A percentile compares a stretch with the other conserved stretches of the same genome.
phyloP scores from a whole-genome alignment of 2,797 vertebrate species.

The Chiroxiphia lanceolata region DNA sequence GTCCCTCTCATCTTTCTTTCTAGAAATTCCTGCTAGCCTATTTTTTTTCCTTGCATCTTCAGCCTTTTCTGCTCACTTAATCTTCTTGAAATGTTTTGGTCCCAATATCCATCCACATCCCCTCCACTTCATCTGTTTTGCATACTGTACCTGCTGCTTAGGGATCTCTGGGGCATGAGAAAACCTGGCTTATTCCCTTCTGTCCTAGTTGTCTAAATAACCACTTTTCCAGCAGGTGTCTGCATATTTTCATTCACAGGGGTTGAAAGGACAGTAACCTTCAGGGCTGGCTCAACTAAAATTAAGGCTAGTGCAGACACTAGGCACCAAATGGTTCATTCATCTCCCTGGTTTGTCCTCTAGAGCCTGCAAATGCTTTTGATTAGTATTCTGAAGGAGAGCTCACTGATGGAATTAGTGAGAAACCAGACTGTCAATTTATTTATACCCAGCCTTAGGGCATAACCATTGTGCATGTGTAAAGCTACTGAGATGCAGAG shows the following conservation, averaged over 20 bases:
- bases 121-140: background rate
- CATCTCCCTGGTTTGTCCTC: background rate
- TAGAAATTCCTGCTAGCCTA: background rate
- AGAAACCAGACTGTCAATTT: constrained; percentile 66
- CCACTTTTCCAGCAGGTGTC: background rate
- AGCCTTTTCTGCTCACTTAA: background rate
- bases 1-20: constrained; percentile 16
- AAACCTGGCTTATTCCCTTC: background rate
- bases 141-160: background rate
- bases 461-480: constrained; percentile 35
- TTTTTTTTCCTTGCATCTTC: background rate
- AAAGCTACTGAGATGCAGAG: constrained; percentile 51
- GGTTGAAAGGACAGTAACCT: constrained; percentile 1
- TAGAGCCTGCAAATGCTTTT: background rate
- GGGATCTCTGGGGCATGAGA: background rate
- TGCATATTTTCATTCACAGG: background rate
- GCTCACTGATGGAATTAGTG: constrained; percentile 56
- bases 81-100: background rate
- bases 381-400: constrained; percentile 61
- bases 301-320: background rate
- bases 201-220: background rate
- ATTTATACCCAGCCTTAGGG: constrained; percentile 70
- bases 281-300: constrained; percentile 9
- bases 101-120: background rate
- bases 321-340: constrained; percentile 18